Evolutionary conservation across 1,140 invertebrate genomes (phyloP).

Genomic region (Trissolcus basalis): DNA sequence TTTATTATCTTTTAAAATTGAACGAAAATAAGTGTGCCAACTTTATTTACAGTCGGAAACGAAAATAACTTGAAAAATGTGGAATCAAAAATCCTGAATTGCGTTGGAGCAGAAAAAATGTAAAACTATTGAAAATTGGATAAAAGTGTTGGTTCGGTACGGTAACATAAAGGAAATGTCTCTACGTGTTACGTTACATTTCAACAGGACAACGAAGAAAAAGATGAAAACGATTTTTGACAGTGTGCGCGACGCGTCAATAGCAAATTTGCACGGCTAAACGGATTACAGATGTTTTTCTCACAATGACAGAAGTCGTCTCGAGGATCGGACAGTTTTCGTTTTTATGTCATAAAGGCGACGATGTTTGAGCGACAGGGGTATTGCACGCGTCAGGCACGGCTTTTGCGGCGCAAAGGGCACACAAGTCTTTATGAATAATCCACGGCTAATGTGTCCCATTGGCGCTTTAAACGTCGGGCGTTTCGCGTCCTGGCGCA

Average conservation of each 20-base stretch:
- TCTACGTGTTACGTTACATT: constrained; percentile 28
- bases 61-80: constrained; percentile 7
- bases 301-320: constrained; percentile 60
- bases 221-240: constrained; percentile 56
- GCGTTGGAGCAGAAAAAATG: constrained; percentile 5
- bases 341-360: constrained; percentile 56
- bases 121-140: constrained; percentile 41
- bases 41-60: background rate
- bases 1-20: no score
- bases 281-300: constrained; percentile 76
- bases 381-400: constrained; percentile 47
- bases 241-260: constrained; percentile 60
- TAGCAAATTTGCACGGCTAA: constrained; percentile 75
- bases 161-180: constrained; percentile 33
- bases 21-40: no score
- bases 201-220: constrained; percentile 26
- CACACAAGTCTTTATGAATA: constrained; percentile 63
- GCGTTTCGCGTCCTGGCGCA: constrained; percentile 37
- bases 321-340: constrained; percentile 58
- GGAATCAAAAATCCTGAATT: constrained; percentile 23
- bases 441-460: constrained; percentile 65
- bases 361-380: constrained; percentile 58
- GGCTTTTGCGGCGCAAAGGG: constrained; percentile 46
- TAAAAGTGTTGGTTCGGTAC: constrained; percentile 47
- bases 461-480: constrained; percentile 61